These are phyloP conservation scores for Anoplolepis gracilipes DNA, from an alignment of 1,140 invertebrate genomes.

Conservation along the genomic window DNA sequence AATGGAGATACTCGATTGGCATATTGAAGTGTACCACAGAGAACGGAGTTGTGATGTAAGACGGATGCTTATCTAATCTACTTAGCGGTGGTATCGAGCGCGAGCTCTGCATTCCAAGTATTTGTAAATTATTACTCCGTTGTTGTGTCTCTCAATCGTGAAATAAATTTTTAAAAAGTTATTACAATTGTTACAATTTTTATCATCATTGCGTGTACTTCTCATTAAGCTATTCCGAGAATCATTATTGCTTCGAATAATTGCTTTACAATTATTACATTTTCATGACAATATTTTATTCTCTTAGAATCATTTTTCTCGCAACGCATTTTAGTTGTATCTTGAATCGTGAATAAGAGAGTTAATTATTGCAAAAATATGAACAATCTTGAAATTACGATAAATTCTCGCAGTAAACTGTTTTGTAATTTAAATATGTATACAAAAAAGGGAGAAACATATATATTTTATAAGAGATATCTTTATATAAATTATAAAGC, in stretches of 20 bases:
- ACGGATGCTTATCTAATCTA: not conserved
- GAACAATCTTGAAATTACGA: not conserved
- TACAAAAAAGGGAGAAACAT: not conserved
- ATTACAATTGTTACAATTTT: not conserved
- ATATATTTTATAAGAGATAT: not conserved
- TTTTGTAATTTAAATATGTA: not conserved
- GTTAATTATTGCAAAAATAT: not conserved
- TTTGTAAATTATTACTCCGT: not conserved
- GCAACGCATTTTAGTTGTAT: not conserved
- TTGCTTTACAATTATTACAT: not conserved
- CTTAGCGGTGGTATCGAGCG: not conserved
- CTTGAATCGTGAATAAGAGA: not conserved
- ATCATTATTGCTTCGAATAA: not conserved
- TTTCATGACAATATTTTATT: not conserved
- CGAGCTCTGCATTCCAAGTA: conserved; percentile 27
- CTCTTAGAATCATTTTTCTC: not conserved
- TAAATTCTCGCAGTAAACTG: not conserved
- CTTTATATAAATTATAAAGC: conserved; percentile 17
- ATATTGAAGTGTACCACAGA: conserved; percentile 40
- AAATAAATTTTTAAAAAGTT: no score
- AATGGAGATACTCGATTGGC: conserved; percentile 27
- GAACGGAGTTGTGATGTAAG: not conserved
- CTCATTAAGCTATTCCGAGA: not conserved
- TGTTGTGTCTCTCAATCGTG: not conserved
- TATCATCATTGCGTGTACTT: not conserved